Conservation (phyloP, 2,888 invertebrate species). For the Folsomia manolachei region DNA sequence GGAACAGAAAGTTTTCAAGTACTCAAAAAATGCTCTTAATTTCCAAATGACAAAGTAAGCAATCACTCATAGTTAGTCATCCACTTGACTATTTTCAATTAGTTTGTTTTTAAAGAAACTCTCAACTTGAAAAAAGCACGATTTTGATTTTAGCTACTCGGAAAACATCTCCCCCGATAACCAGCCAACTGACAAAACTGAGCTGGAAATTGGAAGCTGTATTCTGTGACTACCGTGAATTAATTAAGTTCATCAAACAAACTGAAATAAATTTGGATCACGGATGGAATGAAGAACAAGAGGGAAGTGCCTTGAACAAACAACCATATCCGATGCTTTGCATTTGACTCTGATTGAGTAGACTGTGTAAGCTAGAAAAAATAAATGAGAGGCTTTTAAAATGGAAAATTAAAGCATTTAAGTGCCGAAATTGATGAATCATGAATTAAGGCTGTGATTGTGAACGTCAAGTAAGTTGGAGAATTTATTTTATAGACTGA, state of each 20-base stretch:
- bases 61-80: constrained; percentile 1
- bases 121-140: background rate
- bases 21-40: constrained; percentile 3
- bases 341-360: background rate
- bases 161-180: background rate
- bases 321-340: background rate
- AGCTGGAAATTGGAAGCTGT: background rate
- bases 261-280: background rate
- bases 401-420: background rate
- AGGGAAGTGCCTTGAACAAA: background rate
- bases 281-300: background rate
- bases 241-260: constrained; percentile 8
- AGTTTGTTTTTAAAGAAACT: constrained; percentile 2
- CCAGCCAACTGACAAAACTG: background rate
- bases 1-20: background rate
- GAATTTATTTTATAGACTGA: too few species aligned
- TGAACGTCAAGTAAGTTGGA: too few species aligned
- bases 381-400: background rate
- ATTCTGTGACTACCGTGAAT: too few species aligned
- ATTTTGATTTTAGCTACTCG: constrained; percentile 4
- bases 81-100: constrained; percentile 3
- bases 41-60: background rate
- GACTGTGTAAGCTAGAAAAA: too few species aligned
- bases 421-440: background rate
- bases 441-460: too few species aligned